phyloP scores from a whole-genome alignment of 2,113 vertebrate genomes.

The Promerops cafer region DNA sequence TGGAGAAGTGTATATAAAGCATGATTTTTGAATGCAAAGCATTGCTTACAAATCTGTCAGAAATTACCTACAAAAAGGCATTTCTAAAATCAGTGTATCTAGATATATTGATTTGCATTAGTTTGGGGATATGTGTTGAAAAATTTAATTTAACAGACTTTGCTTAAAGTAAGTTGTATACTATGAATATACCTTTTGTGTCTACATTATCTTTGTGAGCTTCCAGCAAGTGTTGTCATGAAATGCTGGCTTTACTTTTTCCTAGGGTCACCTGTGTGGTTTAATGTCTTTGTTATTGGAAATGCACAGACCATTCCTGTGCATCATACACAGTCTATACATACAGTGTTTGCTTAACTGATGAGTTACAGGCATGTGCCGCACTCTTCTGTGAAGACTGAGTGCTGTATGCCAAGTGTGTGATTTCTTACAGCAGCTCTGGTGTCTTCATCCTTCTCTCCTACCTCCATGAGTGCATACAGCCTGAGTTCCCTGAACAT shows the following conservation, averaged over 20 bases:
- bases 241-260: background rate
- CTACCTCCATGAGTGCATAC: constrained; percentile 97
- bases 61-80: constrained; percentile 49
- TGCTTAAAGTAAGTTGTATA: background rate
- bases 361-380: constrained; percentile 13
- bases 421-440: constrained; percentile 82
- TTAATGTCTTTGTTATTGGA: background rate
- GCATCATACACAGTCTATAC: background rate
- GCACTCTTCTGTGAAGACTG: background rate
- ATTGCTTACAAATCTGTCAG: constrained; percentile 33
- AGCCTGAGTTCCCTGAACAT: constrained; percentile 98
- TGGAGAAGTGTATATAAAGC: background rate
- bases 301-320: background rate
- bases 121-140: background rate
- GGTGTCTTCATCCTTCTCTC: constrained; percentile 93
- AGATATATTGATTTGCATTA: background rate
- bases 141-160: background rate
- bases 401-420: constrained; percentile 63
- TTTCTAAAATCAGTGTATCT: background rate
- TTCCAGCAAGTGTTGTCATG: background rate
- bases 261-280: background rate
- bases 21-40: background rate
- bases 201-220: background rate
- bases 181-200: background rate
- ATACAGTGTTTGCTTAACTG: constrained; percentile 1